Conservation (phyloP, 2,113 vertebrate species). For the Atlantisia rogersi region DNA sequence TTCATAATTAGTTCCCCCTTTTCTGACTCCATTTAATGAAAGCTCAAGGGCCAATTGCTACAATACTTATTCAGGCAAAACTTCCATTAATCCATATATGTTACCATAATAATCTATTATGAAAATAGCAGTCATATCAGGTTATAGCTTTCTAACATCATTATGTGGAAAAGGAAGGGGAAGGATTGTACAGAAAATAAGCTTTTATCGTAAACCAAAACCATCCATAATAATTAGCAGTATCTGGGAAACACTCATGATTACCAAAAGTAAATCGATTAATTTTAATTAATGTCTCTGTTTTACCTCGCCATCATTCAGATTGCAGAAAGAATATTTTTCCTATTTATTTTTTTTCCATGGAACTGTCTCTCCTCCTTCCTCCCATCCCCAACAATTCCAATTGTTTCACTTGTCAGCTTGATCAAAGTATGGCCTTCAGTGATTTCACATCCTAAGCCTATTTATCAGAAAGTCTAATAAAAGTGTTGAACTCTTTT, state of each 20-base stretch:
- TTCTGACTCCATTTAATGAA: not conserved
- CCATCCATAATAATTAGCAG: not conserved
- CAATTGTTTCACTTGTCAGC: slow-evolving; percentile 32
- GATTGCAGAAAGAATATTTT: not conserved
- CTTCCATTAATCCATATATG: not conserved
- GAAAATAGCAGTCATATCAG: slow-evolving; percentile 26
- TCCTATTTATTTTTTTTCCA: not conserved
- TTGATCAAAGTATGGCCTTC: slow-evolving; percentile 39
- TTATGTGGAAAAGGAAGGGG: not conserved
- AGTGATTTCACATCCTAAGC: slow-evolving; percentile 18
- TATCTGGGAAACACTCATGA: slow-evolving; percentile 3
- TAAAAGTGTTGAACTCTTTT: slow-evolving; percentile 54
- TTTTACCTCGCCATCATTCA: not conserved
- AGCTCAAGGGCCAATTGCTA: not conserved
- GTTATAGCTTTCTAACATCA: not conserved
- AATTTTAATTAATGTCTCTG: not conserved
- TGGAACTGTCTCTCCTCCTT: not conserved
- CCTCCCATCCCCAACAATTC: not conserved
- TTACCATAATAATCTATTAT: slow-evolving; percentile 30
- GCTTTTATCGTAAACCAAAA: slow-evolving; percentile 42
- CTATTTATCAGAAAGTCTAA: slow-evolving; percentile 63
- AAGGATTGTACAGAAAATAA: not conserved
- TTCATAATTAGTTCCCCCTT: not conserved
- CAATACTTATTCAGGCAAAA: not conserved
- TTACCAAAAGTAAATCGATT: slow-evolving; percentile 24